These are phyloP conservation scores for Gouania willdenowi DNA, from an alignment of 2,797 vertebrate genomes.

Conservation along the genomic window DNA sequence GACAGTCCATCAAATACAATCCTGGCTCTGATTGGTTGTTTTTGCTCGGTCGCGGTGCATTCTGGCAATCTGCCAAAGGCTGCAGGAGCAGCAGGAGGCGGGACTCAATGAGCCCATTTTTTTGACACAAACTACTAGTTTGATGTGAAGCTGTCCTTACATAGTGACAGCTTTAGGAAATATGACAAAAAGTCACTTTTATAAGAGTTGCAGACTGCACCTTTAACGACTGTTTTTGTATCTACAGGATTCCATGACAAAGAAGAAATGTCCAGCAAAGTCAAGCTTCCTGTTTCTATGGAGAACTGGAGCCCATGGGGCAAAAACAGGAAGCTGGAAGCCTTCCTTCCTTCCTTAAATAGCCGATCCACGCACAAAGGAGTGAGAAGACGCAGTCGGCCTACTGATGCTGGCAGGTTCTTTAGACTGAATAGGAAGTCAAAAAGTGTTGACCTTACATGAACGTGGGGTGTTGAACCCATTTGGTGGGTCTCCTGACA, in stretches of 20 bases:
- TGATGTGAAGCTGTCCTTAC: no score
- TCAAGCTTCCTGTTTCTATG: conserved; percentile 50
- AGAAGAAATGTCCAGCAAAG: conserved; percentile 33
- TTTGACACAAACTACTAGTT: no score
- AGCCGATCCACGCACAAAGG: conserved; percentile 73
- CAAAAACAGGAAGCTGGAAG: conserved; percentile 83
- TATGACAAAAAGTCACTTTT: no score
- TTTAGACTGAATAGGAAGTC: conserved; percentile 42
- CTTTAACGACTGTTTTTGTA: no score
- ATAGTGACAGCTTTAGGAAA: no score
- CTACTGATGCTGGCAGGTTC: conserved; percentile 10
- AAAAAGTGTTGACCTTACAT: conserved; percentile 39
- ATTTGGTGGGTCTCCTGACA: background rate
- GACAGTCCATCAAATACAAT: no score
- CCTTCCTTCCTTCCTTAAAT: conserved; percentile 75
- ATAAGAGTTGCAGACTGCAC: no score
- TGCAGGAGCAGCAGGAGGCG: no score
- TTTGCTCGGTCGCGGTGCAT: no score
- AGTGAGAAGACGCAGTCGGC: conserved; percentile 24
- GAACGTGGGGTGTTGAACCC: conserved; percentile 7
- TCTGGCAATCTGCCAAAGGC: no score
- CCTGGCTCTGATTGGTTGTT: no score
- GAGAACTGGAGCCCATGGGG: conserved; percentile 9
- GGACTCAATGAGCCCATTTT: no score
- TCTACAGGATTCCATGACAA: conserved; percentile 56